Conservation (phyloP, 2,888 invertebrate species). For the Mactromeris polynyma region DNA sequence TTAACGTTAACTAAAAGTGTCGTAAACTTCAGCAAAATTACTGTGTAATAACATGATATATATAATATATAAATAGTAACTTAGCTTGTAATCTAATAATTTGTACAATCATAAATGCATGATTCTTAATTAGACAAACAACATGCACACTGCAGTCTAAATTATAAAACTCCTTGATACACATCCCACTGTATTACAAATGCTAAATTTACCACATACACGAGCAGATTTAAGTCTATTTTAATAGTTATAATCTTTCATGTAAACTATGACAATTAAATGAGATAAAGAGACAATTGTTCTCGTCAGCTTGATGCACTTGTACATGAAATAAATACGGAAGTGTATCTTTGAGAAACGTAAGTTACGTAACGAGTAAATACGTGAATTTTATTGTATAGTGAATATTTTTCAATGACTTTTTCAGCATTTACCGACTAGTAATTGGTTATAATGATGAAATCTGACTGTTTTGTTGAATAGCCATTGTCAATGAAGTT, state of each 20-base stretch:
- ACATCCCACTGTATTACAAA: neutral
- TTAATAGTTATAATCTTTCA: neutral
- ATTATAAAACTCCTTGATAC: neutral
- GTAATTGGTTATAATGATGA: too few relatives aligned
- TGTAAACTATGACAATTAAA: neutral
- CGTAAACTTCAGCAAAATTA: constrained; percentile 24
- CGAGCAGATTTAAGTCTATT: neutral
- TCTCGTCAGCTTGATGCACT: neutral
- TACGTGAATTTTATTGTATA: too few relatives aligned
- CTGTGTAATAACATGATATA: neutral
- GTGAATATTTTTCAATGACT: too few relatives aligned
- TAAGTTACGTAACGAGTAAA: too few relatives aligned
- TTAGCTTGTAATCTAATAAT: constrained; percentile 21
- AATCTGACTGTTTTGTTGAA: too few relatives aligned
- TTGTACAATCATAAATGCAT: neutral
- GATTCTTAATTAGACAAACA: neutral
- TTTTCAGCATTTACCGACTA: too few relatives aligned
- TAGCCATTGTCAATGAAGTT: too few relatives aligned
- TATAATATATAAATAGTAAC: neutral
- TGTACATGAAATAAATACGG: constrained; percentile 2
- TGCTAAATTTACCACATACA: neutral
- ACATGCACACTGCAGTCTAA: neutral
- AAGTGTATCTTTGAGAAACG: neutral
- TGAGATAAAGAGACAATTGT: neutral
- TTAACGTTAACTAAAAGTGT: constrained; percentile 17